Evolutionary conservation across 2,797 vertebrate species (phyloP), one percentile per base, ranked within the genome.

Genomic region (Balearica regulorum): DNA sequence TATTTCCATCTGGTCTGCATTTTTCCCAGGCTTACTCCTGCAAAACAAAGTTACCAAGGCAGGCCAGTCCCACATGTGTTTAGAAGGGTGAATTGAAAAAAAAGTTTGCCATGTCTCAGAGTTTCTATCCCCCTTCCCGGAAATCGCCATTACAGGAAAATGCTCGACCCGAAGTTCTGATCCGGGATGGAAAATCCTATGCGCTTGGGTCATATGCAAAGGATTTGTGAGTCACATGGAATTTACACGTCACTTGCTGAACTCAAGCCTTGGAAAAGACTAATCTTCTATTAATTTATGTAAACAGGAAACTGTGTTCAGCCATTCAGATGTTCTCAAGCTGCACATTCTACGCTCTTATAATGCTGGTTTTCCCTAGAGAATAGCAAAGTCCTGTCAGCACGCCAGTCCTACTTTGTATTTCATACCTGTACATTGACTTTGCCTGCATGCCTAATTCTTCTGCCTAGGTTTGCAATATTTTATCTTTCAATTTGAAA

Each of bases 181-280:
- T 69, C 88, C 0, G 0, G 33, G 43, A 20, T 92, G 84, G 92
- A 91, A 96, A 94, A 88, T 93, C 79, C 79, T 48, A 0, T 54
- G 90, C 11, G 7, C 62, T 68, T 72, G 80, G 75, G 73, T 78
- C 92, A 77, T 69, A 92, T 65, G 93, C 87, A 90, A 91, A 89
- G 70, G 73, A 85, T 96, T 95, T 93, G 73, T 95, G 89, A 94
- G 61, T 94, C 90, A 84, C 87, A 66, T 88, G 90, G 94, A 95
- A 91, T 96, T 89, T 76, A 65, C 61, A 76, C 1, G 31, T 96
- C 84, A 83, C 75, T 94, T 77, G 60, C 71, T 95, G 82, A 96
- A 88, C 79, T 78, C 58, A 87, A 91, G 95, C 62, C 73, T 94
- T 87, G 92, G 92, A 93, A 94, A 87, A 55, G 44, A 44, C 78